Evolutionary conservation across 2,113 vertebrate species (phyloP), one percentile per base, ranked within the genome.

Genomic region (Microtus montanus): DNA sequence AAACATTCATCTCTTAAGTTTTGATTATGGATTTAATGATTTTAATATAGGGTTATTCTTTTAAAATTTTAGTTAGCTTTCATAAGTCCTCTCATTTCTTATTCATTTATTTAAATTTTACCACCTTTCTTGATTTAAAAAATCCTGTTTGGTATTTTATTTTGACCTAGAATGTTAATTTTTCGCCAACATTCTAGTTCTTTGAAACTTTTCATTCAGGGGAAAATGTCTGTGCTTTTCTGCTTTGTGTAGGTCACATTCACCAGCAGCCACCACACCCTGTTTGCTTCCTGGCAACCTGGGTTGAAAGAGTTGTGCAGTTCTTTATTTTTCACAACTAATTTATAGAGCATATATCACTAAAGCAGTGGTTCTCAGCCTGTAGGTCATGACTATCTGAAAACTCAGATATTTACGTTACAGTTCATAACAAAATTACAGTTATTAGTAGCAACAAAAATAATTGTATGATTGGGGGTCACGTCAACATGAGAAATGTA

Each of bases 271-370:
- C 66, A 66, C 95, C 84, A 90, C 33, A 49, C 75, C 82, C 91
- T 63, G 54, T 74, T 71, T 68, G 64, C 70, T 96, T 95, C 86
- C 86, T 96, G 86, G 87, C n/a, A 93, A 49, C 87, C 78, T 71
- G 52, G 26, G 70, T 90, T 78, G 89, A 89, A 24, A 96, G 63
- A 86, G 38, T 75, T 54, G 14, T 54, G 13, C 30, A 85, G 70
- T 74, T n/a, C 88, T 61, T 74, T 35, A 38, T 61, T 41, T 86
- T 92, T 61, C 68, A n/a, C 8, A 87, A 6, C 38, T 89, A 63
- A 63, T 33, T 83, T 63, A 47, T 41, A 78, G 68, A 61, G 9
- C 4, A 12, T 66, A 33, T 88, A 47, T 14, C 35, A 75, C 13
- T 41, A 8, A 20, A 15, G n/a, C 79, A 38, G 54, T 26, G 22